Percentiles rank a stretch among this genome's conserved stretches.
phyloP scores from a whole-genome alignment of 2,888 invertebrate genomes.

The Drosophila kuntzei region DNA sequence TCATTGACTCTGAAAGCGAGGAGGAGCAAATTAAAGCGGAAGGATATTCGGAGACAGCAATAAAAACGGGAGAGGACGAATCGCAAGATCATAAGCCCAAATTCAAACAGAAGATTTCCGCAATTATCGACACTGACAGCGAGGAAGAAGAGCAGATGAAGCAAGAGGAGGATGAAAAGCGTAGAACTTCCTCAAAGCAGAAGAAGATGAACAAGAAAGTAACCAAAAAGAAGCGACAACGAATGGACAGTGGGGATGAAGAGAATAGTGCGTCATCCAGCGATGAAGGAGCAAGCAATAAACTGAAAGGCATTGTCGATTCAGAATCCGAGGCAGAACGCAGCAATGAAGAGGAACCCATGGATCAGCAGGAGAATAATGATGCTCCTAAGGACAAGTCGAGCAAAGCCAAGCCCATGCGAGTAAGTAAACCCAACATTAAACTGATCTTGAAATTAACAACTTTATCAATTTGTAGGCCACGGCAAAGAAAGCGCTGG shows the following conservation, averaged over 20 bases:
- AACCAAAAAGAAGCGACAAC: constrained; percentile 36
- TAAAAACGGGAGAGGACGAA: neutral
- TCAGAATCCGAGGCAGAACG: constrained; percentile 66
- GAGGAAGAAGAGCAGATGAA: constrained; percentile 49
- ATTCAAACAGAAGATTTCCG: constrained; percentile 54
- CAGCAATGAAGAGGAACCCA: constrained; percentile 34
- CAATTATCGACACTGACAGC: constrained; percentile 67
- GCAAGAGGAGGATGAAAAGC: neutral
- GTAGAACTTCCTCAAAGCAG: neutral
- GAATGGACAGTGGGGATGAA: constrained; percentile 35
- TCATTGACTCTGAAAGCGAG: constrained; percentile 29
- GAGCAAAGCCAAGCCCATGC: constrained; percentile 56
- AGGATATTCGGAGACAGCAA: neutral
- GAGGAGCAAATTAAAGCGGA: constrained; percentile 9
- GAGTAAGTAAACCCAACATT: constrained; percentile 40
- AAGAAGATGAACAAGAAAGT: constrained; percentile 34
- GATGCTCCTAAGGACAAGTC: constrained; percentile 25
- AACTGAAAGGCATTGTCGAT: constrained; percentile 60
- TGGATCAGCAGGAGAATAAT: constrained; percentile 9
- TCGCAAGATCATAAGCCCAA: neutral
- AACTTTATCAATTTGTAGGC: constrained; percentile 85
- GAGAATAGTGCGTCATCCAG: constrained; percentile 1
- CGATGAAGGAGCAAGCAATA: constrained; percentile 19
- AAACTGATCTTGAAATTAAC: neutral
- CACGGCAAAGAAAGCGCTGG: constrained; percentile 89